Evolutionary conservation across 1,140 invertebrate species (phyloP).

Genomic region (Drosophila mauritiana): DNA sequence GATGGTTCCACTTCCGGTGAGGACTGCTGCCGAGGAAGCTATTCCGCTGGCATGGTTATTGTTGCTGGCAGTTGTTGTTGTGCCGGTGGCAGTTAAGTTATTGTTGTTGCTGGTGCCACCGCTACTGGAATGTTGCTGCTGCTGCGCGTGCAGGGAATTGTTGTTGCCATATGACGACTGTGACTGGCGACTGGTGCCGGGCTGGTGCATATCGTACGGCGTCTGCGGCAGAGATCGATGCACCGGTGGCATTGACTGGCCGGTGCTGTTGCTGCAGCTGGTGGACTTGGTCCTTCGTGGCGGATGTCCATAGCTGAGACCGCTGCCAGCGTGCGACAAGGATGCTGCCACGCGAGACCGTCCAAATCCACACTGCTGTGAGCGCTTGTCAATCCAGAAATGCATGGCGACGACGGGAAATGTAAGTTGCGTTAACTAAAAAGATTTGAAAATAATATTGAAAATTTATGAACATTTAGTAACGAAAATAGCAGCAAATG

Average conservation of each 20-base stretch:
- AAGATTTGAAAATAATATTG: neutral
- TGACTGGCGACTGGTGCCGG: constrained; percentile 62
- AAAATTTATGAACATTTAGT: too few species aligned
- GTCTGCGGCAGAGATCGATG: constrained; percentile 47
- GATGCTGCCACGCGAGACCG: constrained; percentile 85
- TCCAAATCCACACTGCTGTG: constrained; percentile 88
- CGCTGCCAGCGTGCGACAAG: constrained; percentile 75
- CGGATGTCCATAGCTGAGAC: constrained; percentile 80
- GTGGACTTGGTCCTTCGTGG: constrained; percentile 72
- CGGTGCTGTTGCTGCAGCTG: constrained; percentile 51
- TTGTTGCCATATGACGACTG: constrained; percentile 58
- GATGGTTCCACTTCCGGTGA: constrained; percentile 67
- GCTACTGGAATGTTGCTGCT: constrained; percentile 57
- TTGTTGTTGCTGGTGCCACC: constrained; percentile 56
- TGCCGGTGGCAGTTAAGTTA: constrained; percentile 35
- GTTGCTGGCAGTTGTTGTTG: constrained; percentile 56
- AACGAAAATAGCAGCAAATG: too few species aligned
- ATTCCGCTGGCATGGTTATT: constrained; percentile 56
- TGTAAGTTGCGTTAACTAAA: constrained; percentile 14
- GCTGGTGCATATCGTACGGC: constrained; percentile 59
- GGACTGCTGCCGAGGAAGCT: constrained; percentile 68
- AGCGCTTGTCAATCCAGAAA: constrained; percentile 90
- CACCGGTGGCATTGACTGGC: constrained; percentile 54
- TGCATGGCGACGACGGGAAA: constrained; percentile 85
- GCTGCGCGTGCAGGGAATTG: constrained; percentile 62